Percentiles rank a stretch among this genome's conserved stretches.
phyloP scores from a whole-genome alignment of 2,797 vertebrate species.

The Dicrostonyx torquatus region DNA sequence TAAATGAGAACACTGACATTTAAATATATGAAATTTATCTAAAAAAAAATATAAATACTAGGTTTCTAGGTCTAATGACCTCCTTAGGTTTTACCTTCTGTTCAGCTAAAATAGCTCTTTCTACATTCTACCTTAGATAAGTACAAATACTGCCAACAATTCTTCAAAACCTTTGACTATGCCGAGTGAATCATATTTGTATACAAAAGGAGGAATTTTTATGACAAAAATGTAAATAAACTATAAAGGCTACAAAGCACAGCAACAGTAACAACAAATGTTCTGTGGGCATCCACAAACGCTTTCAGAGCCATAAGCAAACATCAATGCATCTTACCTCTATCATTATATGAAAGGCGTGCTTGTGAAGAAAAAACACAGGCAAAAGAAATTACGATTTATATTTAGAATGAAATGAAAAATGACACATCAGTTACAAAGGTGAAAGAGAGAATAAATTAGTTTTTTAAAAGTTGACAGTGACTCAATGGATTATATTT shows the following conservation, averaged over 20 bases:
- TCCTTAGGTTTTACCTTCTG: conserved; percentile 24
- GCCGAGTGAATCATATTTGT: conserved; percentile 57
- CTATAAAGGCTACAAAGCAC: conserved; percentile 66
- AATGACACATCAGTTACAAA: conserved; percentile 82
- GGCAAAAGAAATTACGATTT: conserved; percentile 93
- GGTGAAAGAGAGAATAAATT: conserved; percentile 72
- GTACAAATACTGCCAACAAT: conserved; percentile 38
- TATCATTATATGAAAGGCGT: conserved; percentile 99
- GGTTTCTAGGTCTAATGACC: conserved; percentile 14
- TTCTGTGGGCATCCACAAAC: conserved; percentile 80
- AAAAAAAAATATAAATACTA: conserved; percentile 61
- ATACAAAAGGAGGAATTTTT: conserved; percentile 6
- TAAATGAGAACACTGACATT: conserved; percentile 51
- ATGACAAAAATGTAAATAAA: conserved; percentile 68
- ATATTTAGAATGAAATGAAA: conserved; percentile 87
- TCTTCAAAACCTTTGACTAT: conserved; percentile 37
- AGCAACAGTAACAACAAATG: conserved; percentile 61
- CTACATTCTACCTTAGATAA: conserved; percentile 53
- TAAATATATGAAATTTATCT: background rate
- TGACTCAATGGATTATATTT: conserved; percentile 57
- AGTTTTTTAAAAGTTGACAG: conserved; percentile 65
- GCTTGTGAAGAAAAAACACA: conserved; percentile 94
- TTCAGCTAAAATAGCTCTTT: conserved; percentile 30
- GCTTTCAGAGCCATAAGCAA: conserved; percentile 84
- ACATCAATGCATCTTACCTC: conserved; percentile 96